phyloP scores from a whole-genome alignment of 2,797 vertebrate genomes.

The Masticophis lateralis region DNA sequence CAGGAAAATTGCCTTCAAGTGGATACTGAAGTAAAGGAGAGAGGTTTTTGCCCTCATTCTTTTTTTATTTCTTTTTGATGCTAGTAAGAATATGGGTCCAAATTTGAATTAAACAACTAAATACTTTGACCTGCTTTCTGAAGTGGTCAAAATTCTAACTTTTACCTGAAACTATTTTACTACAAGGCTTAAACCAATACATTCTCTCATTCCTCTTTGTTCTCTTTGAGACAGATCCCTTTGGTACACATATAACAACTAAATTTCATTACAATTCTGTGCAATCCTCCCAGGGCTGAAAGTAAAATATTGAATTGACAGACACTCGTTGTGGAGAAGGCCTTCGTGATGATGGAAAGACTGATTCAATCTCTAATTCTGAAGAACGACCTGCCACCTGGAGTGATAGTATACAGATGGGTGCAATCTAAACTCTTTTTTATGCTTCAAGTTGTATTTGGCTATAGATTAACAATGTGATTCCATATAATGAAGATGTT shows the following conservation, averaged over 20 bases:
- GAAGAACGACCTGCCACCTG: constrained; percentile 72
- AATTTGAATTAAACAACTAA: constrained; percentile 24
- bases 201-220: constrained; percentile 54
- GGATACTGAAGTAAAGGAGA: neutral
- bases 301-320: constrained; percentile 71
- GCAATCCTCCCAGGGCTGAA: constrained; percentile 53
- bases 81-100: constrained; percentile 26
- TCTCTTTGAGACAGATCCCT: constrained; percentile 62
- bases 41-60: neutral
- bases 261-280: constrained; percentile 70
- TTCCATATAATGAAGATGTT: constrained; percentile 69
- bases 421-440: constrained; percentile 65
- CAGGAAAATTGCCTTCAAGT: neutral
- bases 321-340: constrained; percentile 58
- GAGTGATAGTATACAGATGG: constrained; percentile 70
- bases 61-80: neutral
- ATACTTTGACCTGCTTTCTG: constrained; percentile 1
- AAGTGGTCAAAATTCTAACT: constrained; percentile 42
- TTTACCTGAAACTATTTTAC: constrained; percentile 43
- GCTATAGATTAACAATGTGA: constrained; percentile 69
- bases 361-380: constrained; percentile 73
- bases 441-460: constrained; percentile 64
- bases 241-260: constrained; percentile 63
- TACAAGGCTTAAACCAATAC: constrained; percentile 43
- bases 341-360: constrained; percentile 69